These are phyloP conservation scores for Malurus elegans DNA, from an alignment of 2,113 vertebrate genomes.

Conservation along the genomic window DNA sequence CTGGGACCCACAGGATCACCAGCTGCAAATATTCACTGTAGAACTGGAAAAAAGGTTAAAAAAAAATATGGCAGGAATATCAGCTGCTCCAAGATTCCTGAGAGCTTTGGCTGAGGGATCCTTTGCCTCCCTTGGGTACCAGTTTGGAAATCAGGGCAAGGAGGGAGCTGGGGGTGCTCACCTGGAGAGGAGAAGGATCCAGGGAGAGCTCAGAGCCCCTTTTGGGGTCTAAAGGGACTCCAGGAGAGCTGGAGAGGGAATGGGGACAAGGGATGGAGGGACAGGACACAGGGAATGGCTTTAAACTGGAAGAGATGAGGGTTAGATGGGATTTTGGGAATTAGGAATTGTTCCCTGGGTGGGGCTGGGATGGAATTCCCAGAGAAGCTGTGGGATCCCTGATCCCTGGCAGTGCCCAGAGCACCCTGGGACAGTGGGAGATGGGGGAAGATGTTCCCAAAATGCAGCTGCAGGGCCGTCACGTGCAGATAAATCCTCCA, in stretches of 20 bases:
- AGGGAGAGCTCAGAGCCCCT: neutral
- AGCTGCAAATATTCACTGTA: neutral
- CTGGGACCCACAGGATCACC: accelerated
- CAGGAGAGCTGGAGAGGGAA: neutral
- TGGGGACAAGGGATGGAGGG: neutral
- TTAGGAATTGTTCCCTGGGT: accelerated
- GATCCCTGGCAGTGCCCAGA: neutral
- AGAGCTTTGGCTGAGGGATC: neutral
- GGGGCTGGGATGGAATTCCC: neutral
- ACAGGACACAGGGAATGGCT: neutral
- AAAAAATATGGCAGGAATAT: accelerated
- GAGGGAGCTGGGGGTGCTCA: neutral
- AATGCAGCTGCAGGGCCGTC: slow-evolving; percentile 1
- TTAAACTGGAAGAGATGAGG: neutral
- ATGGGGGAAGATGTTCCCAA: neutral
- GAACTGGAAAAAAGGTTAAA: neutral
- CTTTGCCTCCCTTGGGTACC: neutral
- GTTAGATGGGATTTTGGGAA: neutral
- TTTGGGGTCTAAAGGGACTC: neutral
- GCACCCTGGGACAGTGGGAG: neutral
- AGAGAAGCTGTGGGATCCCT: neutral
- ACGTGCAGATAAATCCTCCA: neutral
- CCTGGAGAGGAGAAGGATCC: neutral
- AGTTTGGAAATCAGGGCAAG: neutral
- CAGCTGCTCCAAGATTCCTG: neutral